Evolutionary conservation across 2,888 invertebrate species (phyloP).

Genomic region (Coelopa pilipes): DNA sequence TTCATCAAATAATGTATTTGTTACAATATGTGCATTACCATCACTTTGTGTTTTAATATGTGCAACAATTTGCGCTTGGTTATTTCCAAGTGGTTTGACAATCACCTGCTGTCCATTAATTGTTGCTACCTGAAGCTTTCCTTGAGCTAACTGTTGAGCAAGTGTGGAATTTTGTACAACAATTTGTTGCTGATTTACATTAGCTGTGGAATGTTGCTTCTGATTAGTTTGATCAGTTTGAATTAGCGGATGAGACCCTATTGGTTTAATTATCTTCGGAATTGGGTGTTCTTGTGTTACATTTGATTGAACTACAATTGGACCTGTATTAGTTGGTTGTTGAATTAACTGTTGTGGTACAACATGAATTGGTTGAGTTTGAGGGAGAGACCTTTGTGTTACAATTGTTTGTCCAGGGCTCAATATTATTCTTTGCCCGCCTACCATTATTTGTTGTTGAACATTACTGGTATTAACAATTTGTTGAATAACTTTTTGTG

Average conservation of each 20-base stretch:
- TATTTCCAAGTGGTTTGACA: constrained; percentile 81
- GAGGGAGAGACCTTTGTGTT: constrained; percentile 63
- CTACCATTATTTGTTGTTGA: constrained; percentile 66
- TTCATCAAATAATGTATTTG: constrained; percentile 57
- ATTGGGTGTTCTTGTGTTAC: constrained; percentile 27
- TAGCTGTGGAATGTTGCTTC: constrained; percentile 55
- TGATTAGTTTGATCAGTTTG: constrained; percentile 37
- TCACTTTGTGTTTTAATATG: constrained; percentile 74
- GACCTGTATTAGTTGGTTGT: constrained; percentile 48
- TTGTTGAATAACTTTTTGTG: constrained; percentile 66
- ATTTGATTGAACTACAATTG: constrained; percentile 51
- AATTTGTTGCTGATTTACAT: constrained; percentile 71
- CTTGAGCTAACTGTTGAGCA: constrained; percentile 83
- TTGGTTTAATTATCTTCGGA: constrained; percentile 54
- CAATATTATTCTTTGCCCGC: constrained; percentile 65
- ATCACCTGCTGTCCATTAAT: constrained; percentile 88
- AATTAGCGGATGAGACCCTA: constrained; percentile 55
- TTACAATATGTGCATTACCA: constrained; percentile 66
- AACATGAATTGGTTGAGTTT: constrained; percentile 57
- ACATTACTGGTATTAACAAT: constrained; percentile 65
- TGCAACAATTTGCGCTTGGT: constrained; percentile 82
- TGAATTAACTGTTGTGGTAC: constrained; percentile 57
- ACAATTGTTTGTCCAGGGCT: constrained; percentile 66
- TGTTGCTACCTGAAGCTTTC: constrained; percentile 84
- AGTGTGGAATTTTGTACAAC: constrained; percentile 81